Conservation (phyloP, 2,113 vertebrate genomes). For the Onychorhynchus coronatus region DNA sequence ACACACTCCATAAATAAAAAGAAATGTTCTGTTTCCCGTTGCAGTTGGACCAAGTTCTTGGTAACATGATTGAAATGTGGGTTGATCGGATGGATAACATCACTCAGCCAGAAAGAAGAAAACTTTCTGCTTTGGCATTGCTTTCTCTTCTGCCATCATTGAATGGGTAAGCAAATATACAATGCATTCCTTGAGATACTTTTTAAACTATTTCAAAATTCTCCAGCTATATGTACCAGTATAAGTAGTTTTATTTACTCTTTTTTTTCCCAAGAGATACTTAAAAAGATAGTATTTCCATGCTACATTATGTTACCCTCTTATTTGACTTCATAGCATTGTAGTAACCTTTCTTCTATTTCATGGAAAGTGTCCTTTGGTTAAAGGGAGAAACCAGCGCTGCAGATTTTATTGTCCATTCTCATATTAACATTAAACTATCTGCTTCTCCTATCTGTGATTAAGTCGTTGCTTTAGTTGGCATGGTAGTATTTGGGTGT, state of each 20-base stretch:
- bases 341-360: neutral
- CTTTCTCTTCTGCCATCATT: conserved; percentile 91
- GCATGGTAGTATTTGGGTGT: neutral
- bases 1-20: neutral
- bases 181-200: neutral
- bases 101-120: conserved; percentile 96
- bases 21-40: neutral
- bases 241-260: neutral
- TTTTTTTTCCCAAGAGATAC: neutral
- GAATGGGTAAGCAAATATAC: conserved; percentile 78
- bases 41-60: conserved; percentile 89
- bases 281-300: neutral
- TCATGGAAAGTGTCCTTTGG: neutral
- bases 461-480: neutral
- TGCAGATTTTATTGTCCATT: neutral
- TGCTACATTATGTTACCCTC: neutral
- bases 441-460: neutral
- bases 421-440: neutral
- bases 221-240: neutral
- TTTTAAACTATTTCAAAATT: neutral
- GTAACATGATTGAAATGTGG: conserved; percentile 96
- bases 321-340: neutral
- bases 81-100: conserved; percentile 99
- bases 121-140: conserved; percentile 92
- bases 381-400: neutral